These are phyloP conservation scores for Platysteira castanea DNA, from an alignment of 2,113 vertebrate species.

Conservation along the genomic window DNA sequence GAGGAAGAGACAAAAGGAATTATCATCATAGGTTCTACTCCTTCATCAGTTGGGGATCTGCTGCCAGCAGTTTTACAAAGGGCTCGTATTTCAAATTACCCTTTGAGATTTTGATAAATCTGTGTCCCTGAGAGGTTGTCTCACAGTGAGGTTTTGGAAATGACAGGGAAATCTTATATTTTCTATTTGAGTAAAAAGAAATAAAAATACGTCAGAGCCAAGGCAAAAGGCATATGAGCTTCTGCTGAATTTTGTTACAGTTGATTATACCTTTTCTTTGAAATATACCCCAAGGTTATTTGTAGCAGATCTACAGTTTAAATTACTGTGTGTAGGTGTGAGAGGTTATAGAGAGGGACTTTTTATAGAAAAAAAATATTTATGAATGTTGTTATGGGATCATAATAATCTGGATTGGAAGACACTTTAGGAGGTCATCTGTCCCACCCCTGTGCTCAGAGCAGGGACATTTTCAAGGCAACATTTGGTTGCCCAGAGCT, in stretches of 20 bases:
- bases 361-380: not conserved
- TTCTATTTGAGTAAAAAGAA: not conserved
- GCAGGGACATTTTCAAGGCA: not conserved
- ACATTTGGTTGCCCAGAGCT: not conserved
- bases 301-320: slow-evolving; percentile 5
- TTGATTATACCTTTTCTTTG: slow-evolving; percentile 21
- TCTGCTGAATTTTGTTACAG: not conserved
- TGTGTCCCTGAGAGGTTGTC: not conserved
- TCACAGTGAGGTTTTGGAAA: not conserved
- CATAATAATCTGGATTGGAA: not conserved
- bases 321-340: not conserved
- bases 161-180: not conserved
- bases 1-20: not conserved
- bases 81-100: not conserved
- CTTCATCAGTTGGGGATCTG: not conserved
- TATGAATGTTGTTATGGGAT: not conserved
- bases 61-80: not conserved
- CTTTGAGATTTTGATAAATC: not conserved
- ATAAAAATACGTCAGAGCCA: not conserved
- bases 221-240: not conserved
- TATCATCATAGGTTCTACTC: not conserved
- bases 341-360: not conserved
- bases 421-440: not conserved
- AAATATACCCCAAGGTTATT: not conserved
- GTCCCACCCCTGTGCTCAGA: not conserved